These are phyloP conservation scores for Melieria picta DNA, from an alignment of 2,888 invertebrate species.

Conservation along the genomic window DNA sequence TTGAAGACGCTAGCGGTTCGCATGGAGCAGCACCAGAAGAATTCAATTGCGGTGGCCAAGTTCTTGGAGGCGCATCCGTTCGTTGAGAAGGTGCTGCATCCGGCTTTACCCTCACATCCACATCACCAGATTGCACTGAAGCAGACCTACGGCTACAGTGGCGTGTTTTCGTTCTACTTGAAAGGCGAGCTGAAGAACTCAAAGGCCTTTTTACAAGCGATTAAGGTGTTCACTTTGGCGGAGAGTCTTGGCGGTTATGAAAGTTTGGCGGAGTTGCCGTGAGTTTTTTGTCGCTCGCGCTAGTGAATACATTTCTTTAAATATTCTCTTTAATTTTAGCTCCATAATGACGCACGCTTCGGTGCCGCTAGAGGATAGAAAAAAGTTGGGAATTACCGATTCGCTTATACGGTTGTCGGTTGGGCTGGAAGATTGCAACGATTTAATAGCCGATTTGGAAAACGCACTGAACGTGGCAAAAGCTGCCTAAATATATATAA, in stretches of 20 bases:
- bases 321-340: conserved; percentile 67
- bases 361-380: conserved; percentile 79
- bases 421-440: conserved; percentile 87
- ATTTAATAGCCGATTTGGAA: conserved; percentile 85
- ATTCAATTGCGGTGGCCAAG: conserved; percentile 79
- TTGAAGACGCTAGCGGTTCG: conserved; percentile 91
- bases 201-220: conserved; percentile 75
- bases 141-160: conserved; percentile 89
- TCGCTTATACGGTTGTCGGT: conserved; percentile 87
- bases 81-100: conserved; percentile 85
- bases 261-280: conserved; percentile 94
- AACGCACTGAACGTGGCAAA: conserved; percentile 76
- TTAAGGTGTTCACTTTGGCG: conserved; percentile 87
- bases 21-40: conserved; percentile 89
- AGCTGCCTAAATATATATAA: conserved; percentile 19
- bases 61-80: conserved; percentile 84
- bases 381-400: conserved; percentile 82
- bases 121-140: conserved; percentile 82
- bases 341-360: conserved; percentile 96
- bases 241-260: conserved; percentile 97
- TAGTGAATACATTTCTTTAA: too few species aligned
- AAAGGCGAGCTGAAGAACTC: conserved; percentile 81
- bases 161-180: conserved; percentile 90
- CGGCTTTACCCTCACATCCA: conserved; percentile 87
- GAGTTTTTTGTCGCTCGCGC: conserved; percentile 64